These are phyloP conservation scores for Colostygia pectinataria DNA, from an alignment of 2,888 invertebrate genomes.

Conservation along the genomic window DNA sequence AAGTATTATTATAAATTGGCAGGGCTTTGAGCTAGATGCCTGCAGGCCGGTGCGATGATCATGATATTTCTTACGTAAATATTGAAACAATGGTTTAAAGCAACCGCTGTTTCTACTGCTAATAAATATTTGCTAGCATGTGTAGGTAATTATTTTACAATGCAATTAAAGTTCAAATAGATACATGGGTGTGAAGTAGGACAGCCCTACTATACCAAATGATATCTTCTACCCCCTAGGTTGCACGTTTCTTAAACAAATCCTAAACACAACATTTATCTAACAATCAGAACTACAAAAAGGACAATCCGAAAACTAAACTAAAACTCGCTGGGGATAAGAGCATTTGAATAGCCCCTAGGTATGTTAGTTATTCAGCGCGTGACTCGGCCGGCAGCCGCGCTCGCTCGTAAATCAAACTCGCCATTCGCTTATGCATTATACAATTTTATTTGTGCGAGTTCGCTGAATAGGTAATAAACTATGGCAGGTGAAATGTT, in stretches of 20 bases:
- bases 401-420: conserved; percentile 79
- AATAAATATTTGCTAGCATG: too few species aligned
- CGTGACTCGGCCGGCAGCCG: conserved; percentile 62
- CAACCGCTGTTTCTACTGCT: too few species aligned
- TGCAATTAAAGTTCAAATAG: too few species aligned
- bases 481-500: conserved; percentile 79
- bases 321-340: conserved; percentile 46
- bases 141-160: too few species aligned
- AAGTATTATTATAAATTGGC: too few species aligned
- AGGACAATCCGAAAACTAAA: conserved; percentile 39
- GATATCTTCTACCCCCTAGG: too few species aligned
- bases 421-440: conserved; percentile 82
- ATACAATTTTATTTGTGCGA: conserved; percentile 84
- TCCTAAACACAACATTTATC: conserved; percentile 16
- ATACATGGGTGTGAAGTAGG: too few species aligned
- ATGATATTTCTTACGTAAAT: too few species aligned
- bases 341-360: conserved; percentile 66
- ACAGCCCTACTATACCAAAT: too few species aligned
- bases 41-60: too few species aligned
- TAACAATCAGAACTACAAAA: conserved; percentile 23
- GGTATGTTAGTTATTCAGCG: conserved; percentile 78
- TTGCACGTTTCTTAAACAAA: not conserved
- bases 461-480: conserved; percentile 82
- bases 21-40: too few species aligned
- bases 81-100: too few species aligned